These are phyloP conservation scores for Polietes domitor DNA, from an alignment of 2,888 invertebrate genomes.

Conservation along the genomic window DNA sequence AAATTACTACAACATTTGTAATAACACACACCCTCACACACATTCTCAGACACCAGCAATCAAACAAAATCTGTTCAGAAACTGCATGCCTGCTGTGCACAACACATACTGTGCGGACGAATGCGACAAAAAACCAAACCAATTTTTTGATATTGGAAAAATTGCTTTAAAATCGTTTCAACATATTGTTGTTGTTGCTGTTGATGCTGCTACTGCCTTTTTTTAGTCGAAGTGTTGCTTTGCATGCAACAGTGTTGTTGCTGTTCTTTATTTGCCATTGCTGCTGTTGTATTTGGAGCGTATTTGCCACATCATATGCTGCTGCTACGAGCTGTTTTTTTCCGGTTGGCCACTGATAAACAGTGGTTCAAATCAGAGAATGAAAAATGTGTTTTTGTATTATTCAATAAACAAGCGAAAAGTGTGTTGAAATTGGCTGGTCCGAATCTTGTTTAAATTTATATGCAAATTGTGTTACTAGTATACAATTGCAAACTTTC, in stretches of 20 bases:
- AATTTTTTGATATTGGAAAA: slow-evolving; percentile 32
- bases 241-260: slow-evolving; percentile 48
- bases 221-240: slow-evolving; percentile 28
- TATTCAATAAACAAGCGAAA: no score
- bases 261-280: neutral
- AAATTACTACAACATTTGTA: slow-evolving; percentile 57
- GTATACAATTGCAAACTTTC: no score
- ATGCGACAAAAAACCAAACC: neutral
- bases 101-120: neutral
- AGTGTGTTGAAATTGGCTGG: no score
- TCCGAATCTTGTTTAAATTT: no score
- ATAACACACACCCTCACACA: neutral
- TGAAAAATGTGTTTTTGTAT: no score
- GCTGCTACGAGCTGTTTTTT: neutral
- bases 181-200: slow-evolving; percentile 50
- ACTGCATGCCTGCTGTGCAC: slow-evolving; percentile 59
- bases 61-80: slow-evolving; percentile 17
- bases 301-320: slow-evolving; percentile 1
- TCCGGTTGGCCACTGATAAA: neutral
- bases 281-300: slow-evolving; percentile 24
- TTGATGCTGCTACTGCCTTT: no score
- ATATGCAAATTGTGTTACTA: no score
- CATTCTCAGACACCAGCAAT: slow-evolving; percentile 28
- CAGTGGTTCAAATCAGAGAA: neutral
- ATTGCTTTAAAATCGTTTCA: slow-evolving; percentile 58